phyloP scores from a whole-genome alignment of 2,113 vertebrate genomes.

The Vireo altiloquus region DNA sequence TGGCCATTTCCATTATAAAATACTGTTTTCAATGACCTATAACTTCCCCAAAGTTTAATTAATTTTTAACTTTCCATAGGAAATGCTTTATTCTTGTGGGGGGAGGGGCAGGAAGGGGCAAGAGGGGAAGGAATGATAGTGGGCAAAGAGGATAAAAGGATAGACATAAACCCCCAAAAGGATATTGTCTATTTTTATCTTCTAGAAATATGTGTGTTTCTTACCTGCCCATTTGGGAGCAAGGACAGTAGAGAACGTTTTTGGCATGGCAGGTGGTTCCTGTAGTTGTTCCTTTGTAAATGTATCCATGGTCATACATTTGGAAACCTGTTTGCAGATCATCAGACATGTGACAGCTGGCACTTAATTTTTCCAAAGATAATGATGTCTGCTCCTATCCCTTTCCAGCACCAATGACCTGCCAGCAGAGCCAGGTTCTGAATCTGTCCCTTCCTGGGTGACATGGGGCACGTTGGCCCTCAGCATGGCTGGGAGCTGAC shows the following conservation, averaged over 20 bases:
- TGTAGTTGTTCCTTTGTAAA: neutral
- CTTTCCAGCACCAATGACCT: neutral
- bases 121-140: neutral
- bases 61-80: neutral
- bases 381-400: neutral
- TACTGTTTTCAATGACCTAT: neutral
- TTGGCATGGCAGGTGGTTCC: neutral
- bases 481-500: accelerated
- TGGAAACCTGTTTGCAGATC: neutral
- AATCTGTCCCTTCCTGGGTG: neutral
- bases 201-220: neutral
- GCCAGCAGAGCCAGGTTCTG: neutral
- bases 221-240: neutral
- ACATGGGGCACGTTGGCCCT: accelerated
- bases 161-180: neutral
- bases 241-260: neutral
- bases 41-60: neutral
- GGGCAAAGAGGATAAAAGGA: neutral
- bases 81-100: neutral
- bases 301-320: accelerated
- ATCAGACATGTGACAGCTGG: neutral
- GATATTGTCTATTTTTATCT: neutral
- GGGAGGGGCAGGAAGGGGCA: neutral
- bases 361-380: neutral
- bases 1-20: neutral